phyloP scores from a whole-genome alignment of 2,113 vertebrate species.

The Hemicordylus capensis region DNA sequence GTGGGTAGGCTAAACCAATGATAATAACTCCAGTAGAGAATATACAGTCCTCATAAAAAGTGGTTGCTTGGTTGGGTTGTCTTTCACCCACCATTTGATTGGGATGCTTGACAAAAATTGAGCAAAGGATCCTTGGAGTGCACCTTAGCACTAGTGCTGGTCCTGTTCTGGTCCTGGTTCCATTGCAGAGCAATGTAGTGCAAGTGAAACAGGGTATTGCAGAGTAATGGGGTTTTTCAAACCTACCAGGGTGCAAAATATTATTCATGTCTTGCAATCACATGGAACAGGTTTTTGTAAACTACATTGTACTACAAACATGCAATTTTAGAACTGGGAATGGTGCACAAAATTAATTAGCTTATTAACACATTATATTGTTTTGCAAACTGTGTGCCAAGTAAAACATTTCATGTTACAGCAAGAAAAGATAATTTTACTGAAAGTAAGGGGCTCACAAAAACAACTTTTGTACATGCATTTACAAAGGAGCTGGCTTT shows the following conservation, averaged over 20 bases:
- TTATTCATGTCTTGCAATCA: not conserved
- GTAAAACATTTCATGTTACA: not conserved
- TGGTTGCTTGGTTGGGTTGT: not conserved
- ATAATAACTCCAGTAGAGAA: not conserved
- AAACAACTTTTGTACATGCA: not conserved
- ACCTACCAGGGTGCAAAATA: not conserved
- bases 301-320: not conserved
- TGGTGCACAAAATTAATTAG: not conserved
- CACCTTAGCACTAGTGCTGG: not conserved
- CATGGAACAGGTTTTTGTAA: not conserved
- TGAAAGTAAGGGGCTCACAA: not conserved
- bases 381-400: not conserved
- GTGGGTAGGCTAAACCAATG: not conserved
- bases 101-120: not conserved
- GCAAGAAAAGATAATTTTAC: not conserved
- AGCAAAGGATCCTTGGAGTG: not conserved
- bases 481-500: not conserved
- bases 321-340: not conserved
- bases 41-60: not conserved
- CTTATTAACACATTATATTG: not conserved
- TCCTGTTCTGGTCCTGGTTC: not conserved
- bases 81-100: not conserved
- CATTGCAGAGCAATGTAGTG: not conserved
- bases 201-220: not conserved
- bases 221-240: not conserved